Evolutionary conservation across 2,888 invertebrate genomes (phyloP), one percentile per base, ranked within the genome.

Genomic region (Xylota sylvarum): DNA sequence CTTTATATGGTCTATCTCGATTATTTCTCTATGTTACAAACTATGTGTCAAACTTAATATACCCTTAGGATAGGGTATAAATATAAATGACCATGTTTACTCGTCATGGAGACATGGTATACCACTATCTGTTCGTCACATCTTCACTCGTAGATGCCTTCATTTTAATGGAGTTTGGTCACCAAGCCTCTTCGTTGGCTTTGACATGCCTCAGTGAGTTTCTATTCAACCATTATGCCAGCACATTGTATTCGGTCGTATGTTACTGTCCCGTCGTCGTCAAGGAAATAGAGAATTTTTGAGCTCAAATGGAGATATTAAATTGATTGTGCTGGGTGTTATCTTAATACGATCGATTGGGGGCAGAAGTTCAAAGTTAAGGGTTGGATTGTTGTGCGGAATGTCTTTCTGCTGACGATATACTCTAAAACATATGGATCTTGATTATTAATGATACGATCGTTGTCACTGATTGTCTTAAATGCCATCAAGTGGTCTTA

Each of bases 21-120:
- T n/a, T n/a, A n/a, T n/a, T n/a, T n/a, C n/a, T n/a, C n/a, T n/a
- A n/a, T n/a, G n/a, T n/a, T n/a, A n/a, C n/a, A n/a, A n/a, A n/a
- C n/a, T n/a, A n/a, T n/a, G n/a, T n/a, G n/a, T n/a, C n/a, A n/a
- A n/a, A n/a, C n/a, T n/a, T n/a, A n/a, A n/a, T n/a, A n/a, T n/a
- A n/a, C n/a, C n/a, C n/a, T n/a, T n/a, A n/a, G n/a, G n/a, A n/a
- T n/a, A n/a, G n/a, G n/a, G n/a, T n/a, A n/a, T n/a, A 72, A 10
- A 81, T 70, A 58, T 70, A 58, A 79, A 80, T 50, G 79, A 80
- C 79, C 69, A 55, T 81, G 82, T 65, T 70, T 70, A 62, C 14
- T 73, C 62, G 43, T 62, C 62, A 52, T 56, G 67, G 55, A 67
- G 83, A 73, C 67, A 69, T 78, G 65, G 40, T 65, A 72, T 62